A percentile compares a stretch with the other conserved stretches of the same genome.
Evolutionary conservation across 2,797 vertebrate genomes (phyloP).

Genomic region (Xenops minutus): DNA sequence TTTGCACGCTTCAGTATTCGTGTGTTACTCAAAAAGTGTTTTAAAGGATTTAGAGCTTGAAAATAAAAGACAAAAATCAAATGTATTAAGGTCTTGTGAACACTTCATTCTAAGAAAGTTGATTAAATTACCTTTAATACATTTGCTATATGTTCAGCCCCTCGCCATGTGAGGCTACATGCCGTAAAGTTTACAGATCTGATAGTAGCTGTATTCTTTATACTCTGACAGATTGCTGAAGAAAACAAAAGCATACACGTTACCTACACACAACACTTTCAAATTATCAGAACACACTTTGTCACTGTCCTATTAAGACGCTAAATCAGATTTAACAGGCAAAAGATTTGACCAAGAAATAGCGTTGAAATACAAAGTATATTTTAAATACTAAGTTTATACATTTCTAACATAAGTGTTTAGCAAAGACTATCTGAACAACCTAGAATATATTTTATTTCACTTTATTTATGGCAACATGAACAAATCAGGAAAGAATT

Average conservation of each 20-base stretch:
- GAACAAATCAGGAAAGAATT: not conserved
- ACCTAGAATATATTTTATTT: not conserved
- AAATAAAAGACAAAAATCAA: not conserved
- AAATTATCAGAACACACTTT: not conserved
- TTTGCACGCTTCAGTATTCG: not conserved
- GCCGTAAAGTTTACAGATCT: slow-evolving; percentile 89
- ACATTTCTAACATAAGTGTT: not conserved
- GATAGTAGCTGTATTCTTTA: slow-evolving; percentile 88
- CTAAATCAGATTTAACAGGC: not conserved
- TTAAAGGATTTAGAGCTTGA: not conserved
- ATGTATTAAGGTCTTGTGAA: not conserved
- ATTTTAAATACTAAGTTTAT: not conserved
- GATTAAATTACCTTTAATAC: slow-evolving; percentile 87
- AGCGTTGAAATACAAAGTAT: not conserved
- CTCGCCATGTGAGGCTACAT: slow-evolving; percentile 91
- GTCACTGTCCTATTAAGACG: not conserved
- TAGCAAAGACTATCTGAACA: not conserved
- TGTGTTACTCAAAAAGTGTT: not conserved
- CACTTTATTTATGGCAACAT: not conserved
- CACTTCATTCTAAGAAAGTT: not conserved
- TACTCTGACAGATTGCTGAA: slow-evolving; percentile 90
- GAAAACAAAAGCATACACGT: not conserved
- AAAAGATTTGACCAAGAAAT: not conserved
- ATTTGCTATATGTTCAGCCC: slow-evolving; percentile 89
- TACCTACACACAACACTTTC: not conserved